Evolutionary conservation across 1,140 invertebrate genomes (phyloP), one percentile per base, ranked within the genome.

Genomic region (Dreissena polymorpha): DNA sequence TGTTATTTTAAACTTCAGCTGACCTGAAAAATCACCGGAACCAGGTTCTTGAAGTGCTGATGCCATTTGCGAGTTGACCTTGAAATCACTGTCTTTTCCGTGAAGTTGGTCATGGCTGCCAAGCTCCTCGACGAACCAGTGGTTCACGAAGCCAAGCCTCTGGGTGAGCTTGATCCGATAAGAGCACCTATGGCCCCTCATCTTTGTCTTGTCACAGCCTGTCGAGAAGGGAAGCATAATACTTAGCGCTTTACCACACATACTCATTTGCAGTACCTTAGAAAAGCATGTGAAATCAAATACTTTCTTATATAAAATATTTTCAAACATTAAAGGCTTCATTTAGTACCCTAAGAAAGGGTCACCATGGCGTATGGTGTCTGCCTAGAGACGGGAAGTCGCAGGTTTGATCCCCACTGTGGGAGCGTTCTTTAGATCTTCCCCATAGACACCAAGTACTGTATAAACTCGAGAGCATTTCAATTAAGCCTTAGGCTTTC

Each of bases 201-300:
- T 89, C 81, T 91, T 91, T 16, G 87, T 87, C 68, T 91, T 91
- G 50, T 90, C 89, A 87, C 90, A 91, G 13, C 89, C 90, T 91
- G 86, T 21, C 87, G 86, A 39, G 23, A 69, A 29, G 39, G 74
- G 74, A 85, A 53, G 64, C 50, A n/a, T 57, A 27, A 75, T 8
- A 27, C 18, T 73, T 51, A n/a, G 49, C 10, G 6, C 1, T 21
- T 21, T 50, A 39, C 16, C 13, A 18, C 49, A 8, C 39, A 39
- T 39, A 39, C 8, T 39, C 39, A 5, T 39, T 39, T n/a, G n/a
- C n/a, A n/a, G n/a, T n/a, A n/a, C n/a, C n/a, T n/a, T n/a, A n/a
- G n/a, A n/a, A n/a, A n/a, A n/a, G n/a, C n/a, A n/a, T n/a, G n/a
- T n/a, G n/a, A n/a, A n/a, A n/a, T n/a, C n/a, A n/a, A n/a, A n/a